These are phyloP conservation scores for Gambusia affinis DNA, from an alignment of 2,113 vertebrate species.

Conservation along the genomic window DNA sequence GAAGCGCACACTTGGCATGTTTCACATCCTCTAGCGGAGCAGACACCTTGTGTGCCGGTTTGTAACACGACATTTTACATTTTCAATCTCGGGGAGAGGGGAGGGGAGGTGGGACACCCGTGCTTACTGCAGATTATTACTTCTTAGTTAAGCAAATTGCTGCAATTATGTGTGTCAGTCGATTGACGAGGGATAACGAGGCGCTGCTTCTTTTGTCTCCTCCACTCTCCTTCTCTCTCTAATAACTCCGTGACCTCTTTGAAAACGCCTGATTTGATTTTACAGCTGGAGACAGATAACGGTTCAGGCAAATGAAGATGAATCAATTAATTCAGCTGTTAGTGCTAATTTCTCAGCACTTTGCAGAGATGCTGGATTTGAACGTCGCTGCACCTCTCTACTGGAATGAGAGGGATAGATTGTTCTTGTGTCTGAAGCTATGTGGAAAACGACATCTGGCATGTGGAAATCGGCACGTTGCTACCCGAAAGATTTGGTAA, in stretches of 20 bases:
- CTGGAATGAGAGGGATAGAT: not conserved
- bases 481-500: no score
- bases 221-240: conserved; percentile 8
- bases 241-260: conserved; percentile 18
- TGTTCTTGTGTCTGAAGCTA: not conserved
- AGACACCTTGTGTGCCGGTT: conserved; percentile 59
- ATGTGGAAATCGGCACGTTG: no score
- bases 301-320: conserved; percentile 16
- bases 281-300: not conserved
- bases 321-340: conserved; percentile 7
- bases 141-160: conserved; percentile 72
- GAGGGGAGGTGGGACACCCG: conserved; percentile 6
- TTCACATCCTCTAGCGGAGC: conserved; percentile 51
- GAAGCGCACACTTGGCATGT: conserved; percentile 65
- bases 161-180: conserved; percentile 68
- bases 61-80: conserved; percentile 64
- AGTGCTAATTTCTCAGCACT: not conserved
- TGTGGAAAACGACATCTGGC: no score
- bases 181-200: conserved; percentile 33
- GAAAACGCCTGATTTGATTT: conserved; percentile 22
- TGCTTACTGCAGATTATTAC: conserved; percentile 64
- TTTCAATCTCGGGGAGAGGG: conserved; percentile 58
- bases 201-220: conserved; percentile 32
- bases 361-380: not conserved
- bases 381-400: not conserved